Evolutionary conservation across 2,888 invertebrate genomes (phyloP), one percentile per base, ranked within the genome.

Genomic region (Hipparchia sbordonii): DNA sequence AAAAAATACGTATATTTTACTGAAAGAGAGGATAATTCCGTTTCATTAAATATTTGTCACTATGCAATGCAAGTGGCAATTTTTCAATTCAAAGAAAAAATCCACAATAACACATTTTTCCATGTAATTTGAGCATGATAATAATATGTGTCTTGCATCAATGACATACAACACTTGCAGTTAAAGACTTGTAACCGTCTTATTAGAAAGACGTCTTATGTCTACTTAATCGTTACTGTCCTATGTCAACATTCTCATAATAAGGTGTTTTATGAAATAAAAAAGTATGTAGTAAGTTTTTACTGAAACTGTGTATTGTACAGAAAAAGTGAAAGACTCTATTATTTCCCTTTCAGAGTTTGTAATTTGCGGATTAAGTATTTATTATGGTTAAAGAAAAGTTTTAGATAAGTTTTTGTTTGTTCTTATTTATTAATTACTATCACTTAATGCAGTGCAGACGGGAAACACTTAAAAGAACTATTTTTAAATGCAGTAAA

Each of bases 171-270:
- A 57, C 57, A 62, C 70, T 67, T 61, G 52, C 61, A 23, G 48
- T 73, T 77, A 73, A 71, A 76, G 77, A 79, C 80, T 76, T 72
- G 74, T 77, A 39, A 76, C 66, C 62, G 66, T 57, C 74, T 73
- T 72, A 77, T 78, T 79, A 77, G 71, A 71, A 66, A 71, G 33
- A 5, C 39, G 59, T 39, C 33, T 60, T 7, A 60, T 39, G 10
- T 70, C 23, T 73, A 48, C 7, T 48, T 48, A 78, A 78, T 78
- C 76, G 70, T 59, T 59, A 67, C 56, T 73, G 76, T 77, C 76
- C 74, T 77, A 72, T 78, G 79, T 82, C 82, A 81, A 82, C 81
- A 80, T 77, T 80, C 76, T 69, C 70, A 72, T 76, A 77, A 77
- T 70, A 73, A 23, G 72, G 63, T 75, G 61, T 46, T 68, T 75